Conservation (phyloP, 2,888 invertebrate genomes). For the Philhelius pedissequus region DNA sequence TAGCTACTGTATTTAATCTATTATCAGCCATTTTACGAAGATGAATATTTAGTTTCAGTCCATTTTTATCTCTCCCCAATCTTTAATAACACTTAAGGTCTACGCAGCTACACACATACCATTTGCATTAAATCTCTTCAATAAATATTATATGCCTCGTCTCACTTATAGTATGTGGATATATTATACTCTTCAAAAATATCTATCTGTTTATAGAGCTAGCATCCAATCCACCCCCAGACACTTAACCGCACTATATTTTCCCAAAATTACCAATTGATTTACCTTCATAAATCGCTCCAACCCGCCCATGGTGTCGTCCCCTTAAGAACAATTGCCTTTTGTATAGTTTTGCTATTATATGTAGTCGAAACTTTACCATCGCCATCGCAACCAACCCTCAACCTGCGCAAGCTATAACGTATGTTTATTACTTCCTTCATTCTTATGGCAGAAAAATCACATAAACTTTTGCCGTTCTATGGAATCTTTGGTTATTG, state of each 20-base stretch:
- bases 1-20: too few relatives aligned
- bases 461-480: neutral
- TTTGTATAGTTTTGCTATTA: conserved; percentile 39
- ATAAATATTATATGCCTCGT: neutral
- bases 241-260: conserved; percentile 46
- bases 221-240: neutral
- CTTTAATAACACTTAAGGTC: neutral
- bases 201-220: neutral
- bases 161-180: neutral
- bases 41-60: neutral
- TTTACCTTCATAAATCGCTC: conserved; percentile 62
- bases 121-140: neutral
- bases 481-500: conserved; percentile 40
- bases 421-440: conserved; percentile 40
- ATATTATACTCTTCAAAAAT: neutral
- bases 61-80: neutral
- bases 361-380: neutral
- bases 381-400: neutral
- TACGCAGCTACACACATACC: neutral
- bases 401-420: neutral
- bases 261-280: conserved; percentile 60
- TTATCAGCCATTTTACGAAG: neutral
- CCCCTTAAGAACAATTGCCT: neutral
- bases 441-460: conserved; percentile 22
- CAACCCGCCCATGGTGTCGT: neutral